Base-by-base conservation (phyloP, 2,888 invertebrate genomes). In the Tholera decimalis region DNA sequence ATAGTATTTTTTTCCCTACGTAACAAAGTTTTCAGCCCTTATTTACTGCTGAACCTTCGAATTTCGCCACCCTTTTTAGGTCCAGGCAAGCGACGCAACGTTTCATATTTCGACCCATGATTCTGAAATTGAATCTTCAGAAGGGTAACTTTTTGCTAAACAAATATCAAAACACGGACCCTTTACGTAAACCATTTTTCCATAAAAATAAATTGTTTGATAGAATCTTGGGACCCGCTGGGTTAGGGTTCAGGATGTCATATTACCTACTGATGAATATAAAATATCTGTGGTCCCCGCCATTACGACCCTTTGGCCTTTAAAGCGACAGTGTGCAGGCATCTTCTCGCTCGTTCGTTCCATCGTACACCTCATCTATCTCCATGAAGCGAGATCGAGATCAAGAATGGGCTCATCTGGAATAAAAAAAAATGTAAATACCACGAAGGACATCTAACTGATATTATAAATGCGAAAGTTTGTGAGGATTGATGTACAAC, bases 171-270 rank as follows among this genome's bases (percentile, higher is more conserved):
- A 56, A 53, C 13, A 18, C 22, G 30, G 9, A 46, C 20, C 39
- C 6, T 47, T 49, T 33, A 20, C 24, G 20, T 47, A 56, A 50
- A 50, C 61, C 54, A 51, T 58, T 66, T 47, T 61, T 50, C 46
- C 66, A 76, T 55, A 53, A 35, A 72, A 56, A 37, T 9, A 58
- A 39, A 59, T 67, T 76, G 43, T 39, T 50, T 44, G 61, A 53
- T 47, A 54, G 51, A 76, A 59, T 61, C 20, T 50, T 7, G 28
- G 37, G 51, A 26, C 43, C 11, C 5, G 7, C 46, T 28, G 20
- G 22, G 11, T 44, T 53, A 3, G 3, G 6, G 44, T 35, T 22
- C 22, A 26, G 35, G 8, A 22, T 64, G 35, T 22, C 18, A 6
- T 3, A 26, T 63, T 22, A 11, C 11, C 11, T 22, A 22, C 9